phyloP scores from a whole-genome alignment of 2,113 vertebrate species.

The Strigops habroptila region DNA sequence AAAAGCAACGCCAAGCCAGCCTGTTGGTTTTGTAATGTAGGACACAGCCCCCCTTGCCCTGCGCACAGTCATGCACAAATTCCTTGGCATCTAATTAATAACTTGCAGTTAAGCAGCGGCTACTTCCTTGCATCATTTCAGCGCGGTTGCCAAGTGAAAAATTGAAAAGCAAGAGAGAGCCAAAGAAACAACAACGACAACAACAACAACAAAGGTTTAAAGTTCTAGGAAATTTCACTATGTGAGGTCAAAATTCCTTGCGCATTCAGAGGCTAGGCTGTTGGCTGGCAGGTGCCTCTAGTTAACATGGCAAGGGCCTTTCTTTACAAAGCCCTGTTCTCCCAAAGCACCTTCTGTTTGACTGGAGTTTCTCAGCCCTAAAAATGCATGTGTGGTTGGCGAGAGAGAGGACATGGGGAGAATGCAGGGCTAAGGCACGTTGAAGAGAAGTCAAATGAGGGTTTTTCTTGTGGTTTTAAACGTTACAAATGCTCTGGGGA shows the following conservation, averaged over 20 bases:
- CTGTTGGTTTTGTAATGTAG: conserved; percentile 30
- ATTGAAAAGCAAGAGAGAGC: conserved; percentile 32
- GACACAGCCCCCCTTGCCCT: conserved; percentile 28
- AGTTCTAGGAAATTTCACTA: conserved; percentile 56
- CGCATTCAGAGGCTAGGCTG: background rate
- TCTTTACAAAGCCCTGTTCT: background rate
- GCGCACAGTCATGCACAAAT: conserved; percentile 33
- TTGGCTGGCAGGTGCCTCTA: background rate
- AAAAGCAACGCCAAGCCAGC: background rate
- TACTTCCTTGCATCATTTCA: conserved; percentile 55
- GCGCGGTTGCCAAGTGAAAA: background rate
- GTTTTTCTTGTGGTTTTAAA: background rate
- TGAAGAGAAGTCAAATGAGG: background rate
- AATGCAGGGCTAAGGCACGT: background rate
- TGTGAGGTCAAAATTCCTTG: conserved; percentile 42
- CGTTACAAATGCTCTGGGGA: background rate
- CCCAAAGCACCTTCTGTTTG: background rate
- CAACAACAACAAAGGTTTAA: conserved; percentile 45
- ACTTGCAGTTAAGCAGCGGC: conserved; percentile 11
- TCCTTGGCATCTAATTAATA: conserved; percentile 64
- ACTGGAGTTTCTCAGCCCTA: background rate
- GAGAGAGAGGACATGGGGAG: background rate
- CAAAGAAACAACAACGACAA: background rate
- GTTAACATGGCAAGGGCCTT: background rate
- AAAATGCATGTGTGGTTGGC: accelerated